Evolutionary conservation across 1,140 invertebrate species (phyloP), one percentile per base, ranked within the genome.

Genomic region (Orussus abietinus): DNA sequence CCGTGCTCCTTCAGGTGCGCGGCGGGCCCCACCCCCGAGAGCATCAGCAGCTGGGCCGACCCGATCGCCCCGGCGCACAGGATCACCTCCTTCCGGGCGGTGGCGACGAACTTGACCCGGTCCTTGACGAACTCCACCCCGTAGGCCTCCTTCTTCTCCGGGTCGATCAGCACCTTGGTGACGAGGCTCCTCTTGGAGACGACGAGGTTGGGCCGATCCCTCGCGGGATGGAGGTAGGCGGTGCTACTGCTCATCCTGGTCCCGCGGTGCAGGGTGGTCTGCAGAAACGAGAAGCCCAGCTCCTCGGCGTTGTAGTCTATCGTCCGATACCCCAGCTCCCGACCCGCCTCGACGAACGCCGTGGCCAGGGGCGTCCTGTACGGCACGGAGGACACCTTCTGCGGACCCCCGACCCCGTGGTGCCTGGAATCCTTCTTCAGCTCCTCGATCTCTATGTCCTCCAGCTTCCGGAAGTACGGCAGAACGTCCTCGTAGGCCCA

Each of bases 401-500:
- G 53, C 0, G 80, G 79, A 0, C 86, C 87, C 1, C 77, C 59
- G 3, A 75, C 65, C 3, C 76, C 75, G 36, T 85, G 85, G 38
- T 79, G 77, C 13, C 72, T 63, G 5, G 62, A 60, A 40, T 81
- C 69, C 0, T 59, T 46, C 30, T 76, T 67, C 9, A 75, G 66
- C 31, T 75, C 63, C 0, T 76, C 75, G 6, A 85, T 80, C 19
- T 69, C 77, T 48, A 79, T 81, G 36, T 80, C 79, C 70, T 90
- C 88, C 3, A 85, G 69, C 63, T 89, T 92, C 51, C 82, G 83
- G 59, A 90, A 92, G 57, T 91, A 92, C 0, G 85, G 85, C 4
- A 90, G 54, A 0, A 91, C 80, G n/a, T 88, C 80, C 10, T 85
- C 74, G 72, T 83, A 95, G 9, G 82, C 80, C 92, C 92, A 96